Evolutionary conservation across 2,113 vertebrate species (phyloP).

Genomic region (Rattus rattus): DNA sequence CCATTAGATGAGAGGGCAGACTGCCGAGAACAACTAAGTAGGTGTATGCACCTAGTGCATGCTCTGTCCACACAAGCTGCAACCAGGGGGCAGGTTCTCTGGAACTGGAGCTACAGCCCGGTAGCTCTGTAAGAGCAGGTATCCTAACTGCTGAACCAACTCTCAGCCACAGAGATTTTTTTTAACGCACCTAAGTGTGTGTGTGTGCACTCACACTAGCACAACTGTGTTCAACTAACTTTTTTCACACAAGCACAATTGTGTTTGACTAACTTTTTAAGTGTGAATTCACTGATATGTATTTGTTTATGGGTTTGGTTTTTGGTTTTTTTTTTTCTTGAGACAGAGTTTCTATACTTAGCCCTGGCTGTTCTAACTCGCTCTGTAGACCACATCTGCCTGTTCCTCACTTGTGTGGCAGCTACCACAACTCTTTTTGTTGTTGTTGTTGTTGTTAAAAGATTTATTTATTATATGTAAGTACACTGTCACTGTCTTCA

Average conservation of each 20-base stretch:
- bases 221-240: background rate
- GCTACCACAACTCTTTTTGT: background rate
- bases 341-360: background rate
- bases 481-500: no score
- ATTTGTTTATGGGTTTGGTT: background rate
- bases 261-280: background rate
- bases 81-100: background rate
- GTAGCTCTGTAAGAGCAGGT: background rate
- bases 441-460: no score
- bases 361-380: background rate
- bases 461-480: no score
- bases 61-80: background rate
- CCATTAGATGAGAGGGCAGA: background rate
- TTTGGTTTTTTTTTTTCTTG: background rate
- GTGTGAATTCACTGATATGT: background rate
- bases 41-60: background rate
- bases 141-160: no score
- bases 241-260: background rate
- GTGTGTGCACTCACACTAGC: no score
- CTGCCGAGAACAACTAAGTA: background rate
- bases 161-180: background rate
- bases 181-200: background rate
- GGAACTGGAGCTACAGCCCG: background rate
- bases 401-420: background rate
- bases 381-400: background rate